These are phyloP conservation scores for Guaruba guarouba DNA, from an alignment of 2,113 vertebrate genomes.

Conservation along the genomic window DNA sequence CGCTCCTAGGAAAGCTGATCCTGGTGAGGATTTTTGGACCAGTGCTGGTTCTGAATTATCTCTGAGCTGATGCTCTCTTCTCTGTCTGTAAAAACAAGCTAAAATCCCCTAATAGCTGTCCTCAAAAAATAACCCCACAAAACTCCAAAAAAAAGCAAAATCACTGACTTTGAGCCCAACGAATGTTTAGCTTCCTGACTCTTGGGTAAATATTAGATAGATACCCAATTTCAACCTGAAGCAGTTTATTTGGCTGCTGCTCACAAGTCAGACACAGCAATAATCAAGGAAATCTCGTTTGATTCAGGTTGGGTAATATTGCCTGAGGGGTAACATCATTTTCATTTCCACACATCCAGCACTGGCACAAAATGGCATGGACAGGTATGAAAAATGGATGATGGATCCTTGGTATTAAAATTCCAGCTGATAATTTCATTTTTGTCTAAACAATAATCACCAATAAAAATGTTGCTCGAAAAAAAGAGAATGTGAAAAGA, in stretches of 20 bases:
- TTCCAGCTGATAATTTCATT: conserved; percentile 64
- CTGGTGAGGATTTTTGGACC: conserved; percentile 35
- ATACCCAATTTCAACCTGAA: conserved; percentile 63
- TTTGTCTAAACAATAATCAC: conserved; percentile 69
- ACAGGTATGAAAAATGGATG: conserved; percentile 68
- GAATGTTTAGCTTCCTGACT: conserved; percentile 13
- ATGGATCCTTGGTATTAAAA: conserved; percentile 73
- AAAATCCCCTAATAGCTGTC: neutral
- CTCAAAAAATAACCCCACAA: neutral
- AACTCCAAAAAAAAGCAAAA: neutral
- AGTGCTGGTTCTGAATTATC: conserved; percentile 56
- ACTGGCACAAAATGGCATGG: conserved; percentile 71
- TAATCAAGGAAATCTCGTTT: conserved; percentile 53
- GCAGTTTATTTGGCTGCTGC: conserved; percentile 60
- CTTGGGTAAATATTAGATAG: conserved; percentile 56
- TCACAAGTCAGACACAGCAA: conserved; percentile 64
- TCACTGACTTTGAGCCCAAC: neutral
- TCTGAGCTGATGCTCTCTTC: neutral
- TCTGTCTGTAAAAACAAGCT: neutral
- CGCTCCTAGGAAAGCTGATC: conserved; percentile 1
- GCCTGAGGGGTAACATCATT: conserved; percentile 54
- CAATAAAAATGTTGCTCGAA: conserved; percentile 50
- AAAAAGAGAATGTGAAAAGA: conserved; percentile 62
- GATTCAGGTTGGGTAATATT: conserved; percentile 56
- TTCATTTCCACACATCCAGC: conserved; percentile 58